Percentiles rank a stretch among this genome's conserved stretches.
Conservation (phyloP, 1,140 invertebrate species). For the Drosophila kikkawai region DNA sequence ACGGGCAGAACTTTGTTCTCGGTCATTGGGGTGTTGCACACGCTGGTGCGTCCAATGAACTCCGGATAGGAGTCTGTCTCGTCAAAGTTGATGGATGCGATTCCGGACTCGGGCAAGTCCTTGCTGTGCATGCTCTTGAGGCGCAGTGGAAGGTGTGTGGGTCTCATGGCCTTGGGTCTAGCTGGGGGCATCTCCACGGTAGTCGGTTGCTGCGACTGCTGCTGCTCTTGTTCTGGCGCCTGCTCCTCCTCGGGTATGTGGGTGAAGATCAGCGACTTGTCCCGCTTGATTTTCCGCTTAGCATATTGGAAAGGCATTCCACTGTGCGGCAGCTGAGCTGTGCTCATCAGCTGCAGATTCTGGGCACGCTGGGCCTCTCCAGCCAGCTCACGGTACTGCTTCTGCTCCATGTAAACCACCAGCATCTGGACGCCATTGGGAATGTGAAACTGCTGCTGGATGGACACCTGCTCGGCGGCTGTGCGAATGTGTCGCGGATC, state of each 20-base stretch:
- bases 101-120: constrained; percentile 86
- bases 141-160: constrained; percentile 87
- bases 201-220: constrained; percentile 44
- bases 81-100: constrained; percentile 83
- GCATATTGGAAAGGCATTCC: constrained; percentile 73
- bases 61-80: constrained; percentile 85
- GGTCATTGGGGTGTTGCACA: constrained; percentile 90
- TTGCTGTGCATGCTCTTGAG: constrained; percentile 86
- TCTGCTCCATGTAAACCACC: constrained; percentile 89
- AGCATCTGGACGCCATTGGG: constrained; percentile 92
- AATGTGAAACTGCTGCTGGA: constrained; percentile 88
- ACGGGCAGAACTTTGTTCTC: constrained; percentile 90
- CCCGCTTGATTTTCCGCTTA: constrained; percentile 89
- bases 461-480: constrained; percentile 89
- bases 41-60: constrained; percentile 89
- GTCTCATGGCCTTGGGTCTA: constrained; percentile 81
- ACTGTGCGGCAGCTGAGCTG: constrained; percentile 57
- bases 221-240: constrained; percentile 44
- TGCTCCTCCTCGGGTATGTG: constrained; percentile 90
- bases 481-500: constrained; percentile 93
- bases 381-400: constrained; percentile 87
- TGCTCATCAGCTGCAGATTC: constrained; percentile 66
- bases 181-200: constrained; percentile 43
- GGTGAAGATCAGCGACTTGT: constrained; percentile 91
- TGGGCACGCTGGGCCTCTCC: constrained; percentile 74